Conservation (phyloP, 2,797 vertebrate genomes). For the Cichlasoma orientale region DNA sequence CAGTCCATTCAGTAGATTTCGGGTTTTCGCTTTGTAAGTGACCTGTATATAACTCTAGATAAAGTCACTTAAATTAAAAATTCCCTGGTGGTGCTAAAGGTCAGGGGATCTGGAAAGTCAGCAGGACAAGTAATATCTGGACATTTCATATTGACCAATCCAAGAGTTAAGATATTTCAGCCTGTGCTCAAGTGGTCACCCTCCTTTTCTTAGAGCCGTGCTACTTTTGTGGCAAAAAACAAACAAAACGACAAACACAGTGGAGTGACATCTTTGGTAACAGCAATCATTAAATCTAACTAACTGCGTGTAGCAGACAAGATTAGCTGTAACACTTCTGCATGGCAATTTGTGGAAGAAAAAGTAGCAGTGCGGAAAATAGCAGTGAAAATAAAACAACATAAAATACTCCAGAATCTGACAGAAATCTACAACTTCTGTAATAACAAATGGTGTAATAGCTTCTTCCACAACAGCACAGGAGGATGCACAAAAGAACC, state of each 20-base stretch:
- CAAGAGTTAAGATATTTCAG: not conserved
- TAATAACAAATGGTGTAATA: slow-evolving; percentile 34
- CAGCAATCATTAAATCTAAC: not conserved
- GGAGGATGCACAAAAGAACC: slow-evolving; percentile 22
- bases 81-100: not conserved
- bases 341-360: slow-evolving; percentile 4
- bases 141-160: not conserved
- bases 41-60: not conserved
- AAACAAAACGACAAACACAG: not conserved
- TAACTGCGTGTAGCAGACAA: not conserved
- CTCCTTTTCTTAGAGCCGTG: not conserved
- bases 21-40: not conserved
- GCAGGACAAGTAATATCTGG: not conserved
- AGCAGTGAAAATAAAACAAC: not conserved
- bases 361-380: slow-evolving; percentile 4
- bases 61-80: not conserved
- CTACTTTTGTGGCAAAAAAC: not conserved
- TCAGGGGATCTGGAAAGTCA: not conserved
- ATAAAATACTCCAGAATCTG: slow-evolving; percentile 20
- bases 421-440: slow-evolving; percentile 18
- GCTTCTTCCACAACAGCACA: slow-evolving; percentile 25
- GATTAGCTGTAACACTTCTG: not conserved
- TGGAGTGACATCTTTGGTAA: not conserved
- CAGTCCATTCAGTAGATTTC: not conserved
- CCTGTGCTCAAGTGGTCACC: not conserved